Percentiles rank a stretch among this genome's conserved stretches.
Evolutionary conservation across 2,113 vertebrate genomes (phyloP).

Genomic region (Felis chaus): DNA sequence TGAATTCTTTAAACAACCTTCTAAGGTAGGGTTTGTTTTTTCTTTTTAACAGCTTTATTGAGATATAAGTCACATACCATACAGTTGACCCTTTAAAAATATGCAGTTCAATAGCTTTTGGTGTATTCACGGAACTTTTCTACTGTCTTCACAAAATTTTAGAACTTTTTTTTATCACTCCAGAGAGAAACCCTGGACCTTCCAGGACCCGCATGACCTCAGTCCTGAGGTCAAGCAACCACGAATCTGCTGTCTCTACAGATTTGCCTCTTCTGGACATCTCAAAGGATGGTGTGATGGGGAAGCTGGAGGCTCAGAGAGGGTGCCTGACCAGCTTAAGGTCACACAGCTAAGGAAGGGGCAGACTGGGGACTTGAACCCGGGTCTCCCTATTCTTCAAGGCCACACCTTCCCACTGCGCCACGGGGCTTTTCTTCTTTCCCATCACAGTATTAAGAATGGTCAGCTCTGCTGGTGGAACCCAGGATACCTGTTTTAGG

Average conservation of each 20-base stretch:
- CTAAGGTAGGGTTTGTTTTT: background rate
- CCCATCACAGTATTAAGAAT: background rate
- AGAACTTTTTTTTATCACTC: background rate
- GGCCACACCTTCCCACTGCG: too few species aligned
- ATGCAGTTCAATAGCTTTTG: background rate
- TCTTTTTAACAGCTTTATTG: background rate
- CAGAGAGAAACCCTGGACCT: background rate
- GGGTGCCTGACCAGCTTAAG: background rate
- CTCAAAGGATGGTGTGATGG: background rate
- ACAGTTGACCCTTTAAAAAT: background rate
- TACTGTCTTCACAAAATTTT: background rate
- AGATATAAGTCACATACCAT: background rate
- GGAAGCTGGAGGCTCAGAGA: background rate
- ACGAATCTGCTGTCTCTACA: background rate
- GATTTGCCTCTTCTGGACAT: background rate
- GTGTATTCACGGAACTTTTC: background rate
- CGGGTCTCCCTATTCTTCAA: background rate
- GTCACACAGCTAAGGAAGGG: background rate
- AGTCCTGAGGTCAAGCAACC: background rate
- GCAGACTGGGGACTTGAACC: background rate
- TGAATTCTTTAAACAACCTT: background rate
- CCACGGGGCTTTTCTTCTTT: background rate
- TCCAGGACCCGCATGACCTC: rapidly evolving
- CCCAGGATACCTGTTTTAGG: too few species aligned
- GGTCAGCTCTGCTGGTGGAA: background rate